phyloP scores from a whole-genome alignment of 1,140 invertebrate species.

The Drosophila auraria region DNA sequence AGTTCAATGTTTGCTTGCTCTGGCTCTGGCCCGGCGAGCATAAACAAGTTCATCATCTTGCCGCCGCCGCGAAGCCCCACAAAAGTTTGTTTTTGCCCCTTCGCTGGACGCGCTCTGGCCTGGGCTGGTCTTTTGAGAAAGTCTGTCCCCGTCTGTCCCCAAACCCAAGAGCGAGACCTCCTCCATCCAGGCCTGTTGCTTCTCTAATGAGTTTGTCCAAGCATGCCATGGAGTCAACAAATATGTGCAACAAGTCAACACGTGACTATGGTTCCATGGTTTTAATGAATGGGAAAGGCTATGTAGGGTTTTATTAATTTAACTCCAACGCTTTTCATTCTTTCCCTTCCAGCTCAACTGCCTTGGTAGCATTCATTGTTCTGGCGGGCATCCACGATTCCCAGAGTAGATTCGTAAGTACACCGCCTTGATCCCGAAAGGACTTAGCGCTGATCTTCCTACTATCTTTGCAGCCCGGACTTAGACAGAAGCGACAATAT shows the following conservation, averaged over 20 bases:
- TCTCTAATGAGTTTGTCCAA: slow-evolving; percentile 64
- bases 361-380: slow-evolving; percentile 82
- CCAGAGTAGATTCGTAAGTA: slow-evolving; percentile 84
- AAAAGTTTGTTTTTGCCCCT: slow-evolving; percentile 75
- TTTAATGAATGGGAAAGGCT: slow-evolving; percentile 56
- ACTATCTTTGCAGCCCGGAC: slow-evolving; percentile 84
- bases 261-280: slow-evolving; percentile 54
- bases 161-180: neutral
- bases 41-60: slow-evolving; percentile 73
- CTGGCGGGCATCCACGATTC: slow-evolving; percentile 66
- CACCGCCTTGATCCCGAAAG: neutral
- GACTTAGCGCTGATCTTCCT: neutral
- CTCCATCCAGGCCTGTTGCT: slow-evolving; percentile 38
- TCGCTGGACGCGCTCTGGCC: slow-evolving; percentile 45
- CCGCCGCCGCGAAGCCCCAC: slow-evolving; percentile 66
- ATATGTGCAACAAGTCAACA: slow-evolving; percentile 80
- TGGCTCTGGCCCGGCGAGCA: slow-evolving; percentile 40
- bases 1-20: slow-evolving; percentile 80
- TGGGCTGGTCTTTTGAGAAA: slow-evolving; percentile 56
- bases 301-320: slow-evolving; percentile 54
- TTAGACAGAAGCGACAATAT: slow-evolving; percentile 90
- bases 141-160: slow-evolving; percentile 43
- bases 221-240: slow-evolving; percentile 71
- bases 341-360: slow-evolving; percentile 78
- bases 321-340: neutral